Percentiles rank a stretch among this genome's conserved stretches.
Evolutionary conservation across 2,113 vertebrate genomes (phyloP).

Genomic region (Gopherus flavomarginatus): DNA sequence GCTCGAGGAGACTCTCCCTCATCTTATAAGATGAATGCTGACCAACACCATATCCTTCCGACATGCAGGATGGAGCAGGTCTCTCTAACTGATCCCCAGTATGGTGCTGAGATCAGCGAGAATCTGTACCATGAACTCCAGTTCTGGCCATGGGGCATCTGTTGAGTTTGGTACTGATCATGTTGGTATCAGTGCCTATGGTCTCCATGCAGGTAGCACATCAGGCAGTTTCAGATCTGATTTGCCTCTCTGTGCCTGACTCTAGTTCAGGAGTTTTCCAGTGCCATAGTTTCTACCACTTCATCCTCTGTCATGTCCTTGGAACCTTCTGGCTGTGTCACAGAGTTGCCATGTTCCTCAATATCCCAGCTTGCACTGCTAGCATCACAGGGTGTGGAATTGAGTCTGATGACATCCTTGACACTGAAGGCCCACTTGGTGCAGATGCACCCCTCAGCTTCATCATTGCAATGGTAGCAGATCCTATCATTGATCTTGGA

Average conservation of each 20-base stretch:
- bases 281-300: neutral
- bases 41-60: too few relatives aligned
- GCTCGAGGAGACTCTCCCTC: too few relatives aligned
- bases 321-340: neutral
- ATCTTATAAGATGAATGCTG: too few relatives aligned
- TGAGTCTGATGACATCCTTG: neutral
- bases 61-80: too few relatives aligned
- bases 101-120: too few relatives aligned
- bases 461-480: neutral
- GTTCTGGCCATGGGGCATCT: too few relatives aligned
- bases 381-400: neutral
- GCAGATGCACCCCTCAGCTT: neutral
- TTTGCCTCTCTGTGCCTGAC: neutral
- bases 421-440: neutral
- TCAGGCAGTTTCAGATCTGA: neutral
- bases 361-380: too few relatives aligned
- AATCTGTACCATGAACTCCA: too few relatives aligned
- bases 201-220: neutral
- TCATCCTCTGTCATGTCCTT: neutral
- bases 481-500: neutral
- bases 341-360: neutral
- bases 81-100: too few relatives aligned
- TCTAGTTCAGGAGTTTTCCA: neutral
- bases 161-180: neutral
- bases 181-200: neutral